phyloP scores from a whole-genome alignment of 92 coral and sea anemone species.

The Diadumene lineata region DNA sequence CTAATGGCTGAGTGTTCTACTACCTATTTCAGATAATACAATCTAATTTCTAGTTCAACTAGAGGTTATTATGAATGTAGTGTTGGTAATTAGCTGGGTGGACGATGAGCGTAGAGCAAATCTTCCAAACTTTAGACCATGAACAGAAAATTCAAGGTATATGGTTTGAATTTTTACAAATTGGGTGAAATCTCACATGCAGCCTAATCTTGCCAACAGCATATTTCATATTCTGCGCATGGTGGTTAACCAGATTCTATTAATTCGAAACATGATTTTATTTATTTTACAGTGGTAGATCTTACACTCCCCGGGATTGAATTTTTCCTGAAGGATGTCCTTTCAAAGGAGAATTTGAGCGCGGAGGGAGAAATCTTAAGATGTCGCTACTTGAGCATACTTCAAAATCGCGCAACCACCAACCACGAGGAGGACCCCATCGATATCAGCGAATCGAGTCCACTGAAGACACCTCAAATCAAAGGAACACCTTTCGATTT shows the following conservation, averaged over 20 bases:
- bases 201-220: no score
- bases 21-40: neutral
- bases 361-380: constrained; percentile 74
- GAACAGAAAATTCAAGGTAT: constrained; percentile 48
- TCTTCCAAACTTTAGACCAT: constrained; percentile 42
- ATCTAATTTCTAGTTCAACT: constrained; percentile 3
- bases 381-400: constrained; percentile 54
- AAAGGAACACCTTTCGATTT: constrained; percentile 16
- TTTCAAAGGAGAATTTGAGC: constrained; percentile 63
- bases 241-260: no score
- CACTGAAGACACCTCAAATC: constrained; percentile 27
- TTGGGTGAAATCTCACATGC: no score
- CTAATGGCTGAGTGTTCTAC: neutral
- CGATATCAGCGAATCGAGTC: constrained; percentile 16
- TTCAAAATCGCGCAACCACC: constrained; percentile 41
- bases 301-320: constrained; percentile 81
- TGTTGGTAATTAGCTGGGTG: neutral
- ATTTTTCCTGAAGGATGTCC: constrained; percentile 66
- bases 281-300: constrained; percentile 57
- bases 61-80: constrained; percentile 18
- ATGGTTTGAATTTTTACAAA: neutral
- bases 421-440: neutral
- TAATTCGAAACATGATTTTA: neutral
- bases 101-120: constrained; percentile 51
- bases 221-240: no score